Evolutionary conservation across 2,888 invertebrate genomes (phyloP).

Genomic region (Lasioglossum lativentre): DNA sequence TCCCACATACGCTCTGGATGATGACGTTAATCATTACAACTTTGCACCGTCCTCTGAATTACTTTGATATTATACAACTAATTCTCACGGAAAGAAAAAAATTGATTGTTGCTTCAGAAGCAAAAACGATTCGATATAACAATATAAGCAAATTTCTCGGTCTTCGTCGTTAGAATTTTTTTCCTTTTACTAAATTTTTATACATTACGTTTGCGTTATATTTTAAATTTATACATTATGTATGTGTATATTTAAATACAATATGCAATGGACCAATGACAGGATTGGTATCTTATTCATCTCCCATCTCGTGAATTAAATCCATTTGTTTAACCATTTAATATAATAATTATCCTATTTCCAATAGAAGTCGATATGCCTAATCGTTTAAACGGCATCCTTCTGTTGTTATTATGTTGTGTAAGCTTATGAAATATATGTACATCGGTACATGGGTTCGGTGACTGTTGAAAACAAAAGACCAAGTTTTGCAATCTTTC

Average conservation of each 20-base stretch:
- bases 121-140: slow-evolving; percentile 53
- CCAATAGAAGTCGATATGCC: slow-evolving; percentile 68
- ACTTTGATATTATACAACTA: slow-evolving; percentile 56
- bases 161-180: slow-evolving; percentile 59
- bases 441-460: slow-evolving; percentile 57
- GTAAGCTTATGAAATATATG: slow-evolving; percentile 57
- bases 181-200: slow-evolving; percentile 70
- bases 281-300: slow-evolving; percentile 68
- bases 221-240: slow-evolving; percentile 72
- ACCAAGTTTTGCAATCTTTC: slow-evolving; percentile 33
- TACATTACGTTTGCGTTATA: slow-evolving; percentile 70
- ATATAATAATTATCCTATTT: slow-evolving; percentile 67
- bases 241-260: slow-evolving; percentile 72
- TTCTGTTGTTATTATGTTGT: slow-evolving; percentile 36
- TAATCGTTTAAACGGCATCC: slow-evolving; percentile 59
- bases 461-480: slow-evolving; percentile 49
- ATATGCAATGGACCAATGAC: slow-evolving; percentile 71
- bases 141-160: slow-evolving; percentile 60
- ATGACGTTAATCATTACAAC: slow-evolving; percentile 36
- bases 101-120: slow-evolving; percentile 53
- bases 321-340: slow-evolving; percentile 66
- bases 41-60: slow-evolving; percentile 58
- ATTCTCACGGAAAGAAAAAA: slow-evolving; percentile 38
- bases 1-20: slow-evolving; percentile 39
- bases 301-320: slow-evolving; percentile 64